Percentiles rank a stretch among this genome's conserved stretches.
phyloP scores from a whole-genome alignment of 2,113 vertebrate genomes.

The Cisticola juncidis region DNA sequence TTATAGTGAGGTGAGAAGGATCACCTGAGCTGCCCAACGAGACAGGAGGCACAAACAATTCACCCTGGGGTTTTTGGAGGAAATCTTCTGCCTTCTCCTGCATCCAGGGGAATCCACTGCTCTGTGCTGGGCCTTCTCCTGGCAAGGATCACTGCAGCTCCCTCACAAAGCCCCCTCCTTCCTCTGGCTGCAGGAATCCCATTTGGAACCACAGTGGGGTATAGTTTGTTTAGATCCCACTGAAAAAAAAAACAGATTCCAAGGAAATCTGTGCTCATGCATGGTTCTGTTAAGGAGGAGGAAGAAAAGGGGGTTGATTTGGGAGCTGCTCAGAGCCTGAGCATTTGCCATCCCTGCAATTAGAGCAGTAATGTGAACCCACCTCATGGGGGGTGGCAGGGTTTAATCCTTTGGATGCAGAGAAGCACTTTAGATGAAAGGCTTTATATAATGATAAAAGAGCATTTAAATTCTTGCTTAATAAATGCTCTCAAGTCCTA shows the following conservation, averaged over 20 bases:
- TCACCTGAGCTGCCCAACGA: neutral
- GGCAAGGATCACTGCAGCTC: neutral
- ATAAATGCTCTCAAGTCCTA: neutral
- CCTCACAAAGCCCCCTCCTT: neutral
- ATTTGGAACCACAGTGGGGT: neutral
- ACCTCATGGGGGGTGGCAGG: neutral
- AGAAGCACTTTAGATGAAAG: slow-evolving; percentile 27
- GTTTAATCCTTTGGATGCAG: neutral
- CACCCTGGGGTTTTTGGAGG: accelerated
- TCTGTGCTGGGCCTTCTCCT: neutral
- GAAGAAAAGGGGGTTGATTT: neutral
- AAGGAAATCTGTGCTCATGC: neutral
- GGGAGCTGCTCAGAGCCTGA: neutral
- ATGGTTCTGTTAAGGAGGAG: neutral
- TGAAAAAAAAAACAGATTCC: neutral
- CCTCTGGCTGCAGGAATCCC: neutral
- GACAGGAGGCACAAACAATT: neutral
- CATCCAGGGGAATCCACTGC: neutral
- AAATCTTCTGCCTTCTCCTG: neutral
- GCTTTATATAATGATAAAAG: neutral
- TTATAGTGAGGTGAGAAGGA: neutral
- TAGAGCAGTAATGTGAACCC: neutral
- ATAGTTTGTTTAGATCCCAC: neutral
- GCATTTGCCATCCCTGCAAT: neutral
- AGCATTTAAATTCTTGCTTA: slow-evolving; percentile 30